Percentiles rank a stretch among this genome's conserved stretches.
Conservation (phyloP, 2,797 vertebrate genomes). For the Crenuchus spilurus region DNA sequence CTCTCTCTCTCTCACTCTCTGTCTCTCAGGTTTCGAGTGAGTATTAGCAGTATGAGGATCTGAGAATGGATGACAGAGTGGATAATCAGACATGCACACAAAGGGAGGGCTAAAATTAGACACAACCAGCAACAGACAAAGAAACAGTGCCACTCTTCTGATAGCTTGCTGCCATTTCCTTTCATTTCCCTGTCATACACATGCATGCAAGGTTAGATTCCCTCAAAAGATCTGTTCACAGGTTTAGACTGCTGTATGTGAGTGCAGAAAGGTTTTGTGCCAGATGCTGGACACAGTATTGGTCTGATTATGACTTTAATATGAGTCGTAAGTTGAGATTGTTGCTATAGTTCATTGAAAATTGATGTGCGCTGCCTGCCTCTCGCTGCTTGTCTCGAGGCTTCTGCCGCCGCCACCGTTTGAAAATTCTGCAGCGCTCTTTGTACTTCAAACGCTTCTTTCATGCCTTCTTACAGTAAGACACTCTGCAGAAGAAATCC, state of each 20-base stretch:
- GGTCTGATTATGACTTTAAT: neutral
- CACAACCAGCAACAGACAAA: constrained; percentile 17
- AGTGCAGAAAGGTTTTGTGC: too few species aligned
- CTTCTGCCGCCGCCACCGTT: neutral
- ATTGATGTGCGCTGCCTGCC: constrained; percentile 2
- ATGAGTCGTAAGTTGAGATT: neutral
- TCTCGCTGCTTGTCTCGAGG: neutral
- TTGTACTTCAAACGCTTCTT: constrained; percentile 38
- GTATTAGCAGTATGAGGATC: constrained; percentile 25
- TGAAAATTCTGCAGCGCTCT: neutral
- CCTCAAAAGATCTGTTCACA: neutral
- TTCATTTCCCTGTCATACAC: neutral
- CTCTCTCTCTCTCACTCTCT: too few species aligned
- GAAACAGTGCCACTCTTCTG: constrained; percentile 35
- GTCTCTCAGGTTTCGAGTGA: constrained; percentile 33
- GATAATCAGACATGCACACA: constrained; percentile 43
- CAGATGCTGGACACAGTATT: neutral
- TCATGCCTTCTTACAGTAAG: neutral
- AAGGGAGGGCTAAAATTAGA: constrained; percentile 32
- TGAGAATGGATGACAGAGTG: constrained; percentile 45
- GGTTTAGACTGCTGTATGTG: too few species aligned
- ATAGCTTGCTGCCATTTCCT: constrained; percentile 8
- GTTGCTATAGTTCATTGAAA: neutral
- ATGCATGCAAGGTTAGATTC: neutral
- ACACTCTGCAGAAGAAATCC: constrained; percentile 2